Evolutionary conservation across 2,888 invertebrate species (phyloP).

Genomic region (Sialis fuliginosa): DNA sequence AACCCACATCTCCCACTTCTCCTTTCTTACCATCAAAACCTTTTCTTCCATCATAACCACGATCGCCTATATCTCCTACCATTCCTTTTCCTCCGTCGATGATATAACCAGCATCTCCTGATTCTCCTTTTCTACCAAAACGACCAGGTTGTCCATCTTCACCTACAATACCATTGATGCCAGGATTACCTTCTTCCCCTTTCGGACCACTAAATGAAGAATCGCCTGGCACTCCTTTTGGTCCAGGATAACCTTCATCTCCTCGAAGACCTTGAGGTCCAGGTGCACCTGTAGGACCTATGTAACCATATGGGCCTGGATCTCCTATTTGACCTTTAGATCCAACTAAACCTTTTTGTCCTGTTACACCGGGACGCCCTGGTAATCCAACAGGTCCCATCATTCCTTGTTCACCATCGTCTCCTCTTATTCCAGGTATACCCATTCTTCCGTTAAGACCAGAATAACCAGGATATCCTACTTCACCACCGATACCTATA

Average conservation of each 20-base stretch:
- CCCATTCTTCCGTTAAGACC: conserved; percentile 20
- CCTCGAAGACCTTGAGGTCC: conserved; percentile 23
- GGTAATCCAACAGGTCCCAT: conserved; percentile 12
- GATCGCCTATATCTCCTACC: conserved; percentile 43
- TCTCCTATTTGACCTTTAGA: conserved; percentile 19
- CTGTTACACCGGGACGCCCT: conserved; percentile 23
- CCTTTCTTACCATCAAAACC: conserved; percentile 35
- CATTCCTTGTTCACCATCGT: conserved; percentile 11
- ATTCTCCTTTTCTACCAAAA: conserved; percentile 36
- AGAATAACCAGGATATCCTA: conserved; percentile 17
- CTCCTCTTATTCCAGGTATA: conserved; percentile 11
- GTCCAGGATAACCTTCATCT: conserved; percentile 22
- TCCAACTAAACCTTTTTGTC: conserved; percentile 24
- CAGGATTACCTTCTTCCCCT: conserved; percentile 37
- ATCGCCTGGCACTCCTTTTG: conserved; percentile 32
- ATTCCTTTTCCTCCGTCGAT: conserved; percentile 27
- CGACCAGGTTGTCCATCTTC: conserved; percentile 33
- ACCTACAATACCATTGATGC: conserved; percentile 30
- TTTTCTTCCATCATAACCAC: conserved; percentile 31
- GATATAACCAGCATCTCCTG: conserved; percentile 22
- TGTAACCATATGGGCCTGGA: conserved; percentile 30
- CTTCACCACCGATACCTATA: conserved; percentile 8
- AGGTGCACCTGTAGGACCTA: conserved; percentile 26
- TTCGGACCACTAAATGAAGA: conserved; percentile 39
- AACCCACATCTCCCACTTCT: conserved; percentile 33